Base-by-base conservation (phyloP, 1,140 invertebrate species). In the Solen grandis region DNA sequence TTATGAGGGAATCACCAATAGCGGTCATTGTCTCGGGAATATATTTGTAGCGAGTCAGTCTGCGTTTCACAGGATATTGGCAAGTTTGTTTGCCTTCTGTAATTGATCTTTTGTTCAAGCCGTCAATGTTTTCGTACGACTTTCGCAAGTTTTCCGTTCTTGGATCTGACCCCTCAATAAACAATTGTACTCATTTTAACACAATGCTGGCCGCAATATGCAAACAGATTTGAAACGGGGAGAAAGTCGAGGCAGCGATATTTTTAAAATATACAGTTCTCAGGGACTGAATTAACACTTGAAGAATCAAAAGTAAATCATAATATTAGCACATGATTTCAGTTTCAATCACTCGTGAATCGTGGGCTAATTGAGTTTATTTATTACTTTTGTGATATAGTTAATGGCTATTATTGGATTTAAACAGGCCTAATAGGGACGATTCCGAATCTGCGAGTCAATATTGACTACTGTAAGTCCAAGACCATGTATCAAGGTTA, bases 51-150 rank as follows among this genome's bases (percentile, higher is more conserved):
- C 75, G 65, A 55, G 29, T 65, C 60, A 36, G 36, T 36, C 14
- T n/a, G 16, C 25, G 16, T 22, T 14, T 8, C 35, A 46, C 57
- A 54, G 27, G 29, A 50, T 78, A 54, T 69, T 78, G 75, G 66
- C 75, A 78, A 46, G 8, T 38, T 46, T 57, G 38, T 78, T 68
- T 68, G 75, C 69, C 36, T 62, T 31, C 22, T 13, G 75, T 60
- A 78, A 78, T 78, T 78, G 75, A 78, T 78, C 75, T 31, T 68
- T 78, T 78, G 75, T 78, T 22, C 25, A 10, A 13, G 33, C 29
- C 38, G 50, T n/a, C 54, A 41, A 50, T 57, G 52, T 46, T 68
- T 55, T 36, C 50, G 35, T 57, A 54, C 36, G 57, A 68, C 36
- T 59, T 77, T 68, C 63, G 62, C 75, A 68, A 68, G 31, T 68